A percentile compares a stretch with the other conserved stretches of the same genome.
Evolutionary conservation across 2,797 vertebrate genomes (phyloP).

Genomic region (Lacerta bilineata): DNA sequence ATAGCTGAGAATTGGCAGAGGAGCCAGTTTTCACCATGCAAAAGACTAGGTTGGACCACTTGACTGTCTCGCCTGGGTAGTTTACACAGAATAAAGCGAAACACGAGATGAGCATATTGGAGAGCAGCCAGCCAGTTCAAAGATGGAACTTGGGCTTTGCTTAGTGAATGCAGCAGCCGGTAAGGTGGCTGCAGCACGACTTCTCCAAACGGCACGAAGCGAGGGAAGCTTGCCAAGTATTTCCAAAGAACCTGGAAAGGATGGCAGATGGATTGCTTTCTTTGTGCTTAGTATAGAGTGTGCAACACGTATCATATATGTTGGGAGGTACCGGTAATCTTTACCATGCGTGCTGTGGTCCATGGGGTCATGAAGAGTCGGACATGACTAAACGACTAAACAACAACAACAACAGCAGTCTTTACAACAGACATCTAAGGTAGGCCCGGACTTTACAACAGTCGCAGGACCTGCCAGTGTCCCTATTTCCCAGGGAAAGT

Average conservation of each 20-base stretch:
- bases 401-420: too few relatives aligned
- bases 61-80: neutral
- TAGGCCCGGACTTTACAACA: too few relatives aligned
- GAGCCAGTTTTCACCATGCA: neutral
- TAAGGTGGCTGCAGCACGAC: neutral
- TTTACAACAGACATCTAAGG: neutral
- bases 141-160: neutral
- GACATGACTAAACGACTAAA: too few relatives aligned
- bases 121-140: neutral
- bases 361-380: too few relatives aligned
- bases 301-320: too few relatives aligned
- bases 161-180: neutral
- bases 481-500: too few relatives aligned
- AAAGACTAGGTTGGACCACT: neutral
- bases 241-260: neutral
- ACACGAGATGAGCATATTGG: neutral
- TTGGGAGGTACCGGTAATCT: too few relatives aligned
- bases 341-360: too few relatives aligned
- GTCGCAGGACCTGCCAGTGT: neutral
- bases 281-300: neutral
- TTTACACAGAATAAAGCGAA: neutral
- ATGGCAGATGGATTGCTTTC: neutral
- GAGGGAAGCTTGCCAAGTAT: neutral
- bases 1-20: neutral
- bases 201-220: conserved; percentile 1